Percentiles rank a stretch among this genome's conserved stretches.
Conservation (phyloP, 35 echinoderm and acorn worm species). For the Diadema setosum region DNA sequence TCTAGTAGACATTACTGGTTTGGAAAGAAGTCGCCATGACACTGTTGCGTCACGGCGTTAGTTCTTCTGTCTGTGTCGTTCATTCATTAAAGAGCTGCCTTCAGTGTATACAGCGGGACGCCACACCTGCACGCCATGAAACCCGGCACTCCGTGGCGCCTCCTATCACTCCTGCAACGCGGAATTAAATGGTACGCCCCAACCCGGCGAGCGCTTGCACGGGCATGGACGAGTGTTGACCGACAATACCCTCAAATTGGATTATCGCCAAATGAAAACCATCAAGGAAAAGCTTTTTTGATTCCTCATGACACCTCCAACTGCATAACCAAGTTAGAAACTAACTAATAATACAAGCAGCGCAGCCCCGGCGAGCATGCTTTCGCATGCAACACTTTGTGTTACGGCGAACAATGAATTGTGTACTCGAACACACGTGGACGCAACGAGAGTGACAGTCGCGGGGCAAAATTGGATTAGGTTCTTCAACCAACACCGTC, state of each 20-base stretch:
- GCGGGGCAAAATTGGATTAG: constrained; percentile 8
- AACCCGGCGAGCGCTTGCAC: not conserved
- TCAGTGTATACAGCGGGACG: too few species aligned
- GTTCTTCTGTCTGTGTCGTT: too few species aligned
- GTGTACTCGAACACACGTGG: constrained; percentile 2
- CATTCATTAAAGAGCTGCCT: constrained; percentile 15
- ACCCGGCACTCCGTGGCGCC: not conserved
- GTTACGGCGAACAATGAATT: constrained; percentile 1
- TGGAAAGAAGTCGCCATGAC: too few species aligned
- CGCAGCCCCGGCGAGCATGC: not conserved
- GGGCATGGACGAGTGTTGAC: constrained; percentile 4
- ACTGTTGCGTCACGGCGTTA: too few species aligned
- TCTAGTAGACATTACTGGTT: too few species aligned
- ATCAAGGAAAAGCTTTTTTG: constrained; percentile 27
- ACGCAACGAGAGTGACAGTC: not conserved
- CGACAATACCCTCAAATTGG: constrained; percentile 20
- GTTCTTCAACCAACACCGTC: constrained; percentile 13
- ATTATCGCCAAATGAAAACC: constrained; percentile 25
- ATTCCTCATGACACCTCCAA: constrained; percentile 12
- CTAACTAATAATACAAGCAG: constrained; percentile 26
- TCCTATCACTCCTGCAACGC: not conserved
- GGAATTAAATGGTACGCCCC: not conserved
- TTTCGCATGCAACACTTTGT: constrained; percentile 18
- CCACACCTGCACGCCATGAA: not conserved
- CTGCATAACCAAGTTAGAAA: constrained; percentile 26